phyloP scores from a whole-genome alignment of 1,140 invertebrate species.

The Polypedilum vanderplanki region DNA sequence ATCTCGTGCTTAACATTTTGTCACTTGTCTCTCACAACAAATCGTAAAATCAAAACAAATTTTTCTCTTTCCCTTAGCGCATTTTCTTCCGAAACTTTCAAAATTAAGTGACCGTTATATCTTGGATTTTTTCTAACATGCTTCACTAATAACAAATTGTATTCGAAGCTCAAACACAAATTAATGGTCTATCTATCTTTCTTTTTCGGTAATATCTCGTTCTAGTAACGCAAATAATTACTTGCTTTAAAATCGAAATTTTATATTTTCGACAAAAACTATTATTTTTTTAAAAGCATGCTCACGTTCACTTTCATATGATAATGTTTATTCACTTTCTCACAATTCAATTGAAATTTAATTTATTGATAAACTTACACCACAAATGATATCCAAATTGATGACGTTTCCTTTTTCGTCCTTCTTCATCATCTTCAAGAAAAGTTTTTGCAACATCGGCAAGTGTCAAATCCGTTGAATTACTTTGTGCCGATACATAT shows the following conservation, averaged over 20 bases:
- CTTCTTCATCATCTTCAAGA: background rate
- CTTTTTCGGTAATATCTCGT: slow-evolving; percentile 31
- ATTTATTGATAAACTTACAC: slow-evolving; percentile 4
- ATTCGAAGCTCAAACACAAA: background rate
- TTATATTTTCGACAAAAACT: background rate
- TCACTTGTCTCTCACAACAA: background rate
- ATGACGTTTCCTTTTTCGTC: background rate
- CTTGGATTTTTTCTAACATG: background rate
- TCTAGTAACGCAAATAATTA: slow-evolving; percentile 21
- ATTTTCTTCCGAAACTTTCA: background rate
- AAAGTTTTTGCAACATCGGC: no score
- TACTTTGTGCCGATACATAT: background rate
- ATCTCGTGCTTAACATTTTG: background rate
- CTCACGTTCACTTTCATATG: background rate
- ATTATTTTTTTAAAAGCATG: background rate
- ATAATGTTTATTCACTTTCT: background rate
- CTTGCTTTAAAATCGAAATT: slow-evolving; percentile 23
- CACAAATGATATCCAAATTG: slow-evolving; percentile 19
- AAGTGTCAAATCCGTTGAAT: background rate
- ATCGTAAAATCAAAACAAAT: background rate
- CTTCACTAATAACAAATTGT: background rate
- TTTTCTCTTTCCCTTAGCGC: background rate
- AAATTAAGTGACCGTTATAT: background rate
- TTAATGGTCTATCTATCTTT: background rate
- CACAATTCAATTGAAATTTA: background rate